Base-by-base conservation (phyloP, 2,113 vertebrate genomes). In the Entelurus aequoreus region DNA sequence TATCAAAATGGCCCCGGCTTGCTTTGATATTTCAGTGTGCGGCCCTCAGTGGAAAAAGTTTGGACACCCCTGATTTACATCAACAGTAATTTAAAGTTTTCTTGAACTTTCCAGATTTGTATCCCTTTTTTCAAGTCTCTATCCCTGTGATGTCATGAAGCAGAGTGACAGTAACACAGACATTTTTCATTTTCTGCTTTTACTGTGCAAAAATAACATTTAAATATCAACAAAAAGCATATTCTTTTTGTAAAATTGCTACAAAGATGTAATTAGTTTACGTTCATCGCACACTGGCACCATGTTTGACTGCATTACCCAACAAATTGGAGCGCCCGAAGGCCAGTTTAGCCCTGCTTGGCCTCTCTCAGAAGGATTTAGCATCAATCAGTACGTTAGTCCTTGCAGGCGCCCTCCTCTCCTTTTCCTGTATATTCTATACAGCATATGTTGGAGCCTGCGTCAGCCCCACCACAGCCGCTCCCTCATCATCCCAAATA, bases 391-490 rank as follows among this genome's bases (percentile, higher is more conserved):
- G 68, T 36, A 48, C 37, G 62, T 54, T n/a, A 54, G 62, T 55
- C 66, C 54, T 67, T 63, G 57, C 66, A 65, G 56, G 55, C 70
- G n/a, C 66, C 66, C 66, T 72, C 79, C 70, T 36, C 58, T 67
- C 48, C 61, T 58, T 57, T 51, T 53, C 37, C 51, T 80, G 65
- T 69, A 77, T 80, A 75, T 72, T 77, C 74, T 63, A 68, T 63
- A 65, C 37, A 19, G 67, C 80, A 73, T 76, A 73, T 70, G 78
- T 74, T 76, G 71, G 35, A 49, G 71, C 68, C 68, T 56, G 53
- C 75, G 71, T 79, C 76, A 71, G 55, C 71, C 57, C 65, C 70
- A 71, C 75, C 71, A 70, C 76, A 42, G 70, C 66, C 63, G 74
- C 76, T 66, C 65, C 56, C 73, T 74, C 72, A 54, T 66, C 71